These are phyloP conservation scores for Trichonephila clavata DNA, from an alignment of 1,140 invertebrate species.

Conservation along the genomic window DNA sequence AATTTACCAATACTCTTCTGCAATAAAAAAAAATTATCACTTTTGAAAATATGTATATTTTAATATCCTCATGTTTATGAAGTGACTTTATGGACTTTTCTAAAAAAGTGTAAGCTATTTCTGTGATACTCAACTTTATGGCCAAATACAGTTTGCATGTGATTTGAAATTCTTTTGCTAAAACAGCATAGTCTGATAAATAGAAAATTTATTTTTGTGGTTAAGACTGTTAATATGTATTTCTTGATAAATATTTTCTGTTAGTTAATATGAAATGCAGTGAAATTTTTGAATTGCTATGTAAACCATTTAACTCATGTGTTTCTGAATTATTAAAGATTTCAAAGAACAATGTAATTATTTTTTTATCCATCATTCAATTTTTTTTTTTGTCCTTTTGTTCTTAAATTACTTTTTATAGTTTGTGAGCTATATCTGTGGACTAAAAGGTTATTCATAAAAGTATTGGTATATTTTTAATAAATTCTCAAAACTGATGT, in stretches of 20 bases:
- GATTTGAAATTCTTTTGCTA: neutral
- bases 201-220: neutral
- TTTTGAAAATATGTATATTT: neutral
- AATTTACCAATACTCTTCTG: neutral
- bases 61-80: neutral
- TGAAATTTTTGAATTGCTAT: neutral
- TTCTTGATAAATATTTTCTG: too few species aligned
- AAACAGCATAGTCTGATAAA: neutral
- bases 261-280: neutral
- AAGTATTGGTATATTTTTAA: too few species aligned
- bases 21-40: neutral
- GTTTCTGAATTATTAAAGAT: neutral
- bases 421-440: too few species aligned
- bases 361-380: too few species aligned
- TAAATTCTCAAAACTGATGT: too few species aligned
- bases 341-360: neutral
- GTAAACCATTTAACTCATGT: neutral
- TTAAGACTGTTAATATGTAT: neutral
- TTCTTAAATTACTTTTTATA: neutral
- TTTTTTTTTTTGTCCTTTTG: neutral
- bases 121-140: conserved; percentile 32
- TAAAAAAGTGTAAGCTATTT: conserved; percentile 16
- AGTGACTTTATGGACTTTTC: neutral
- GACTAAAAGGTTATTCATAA: too few species aligned
- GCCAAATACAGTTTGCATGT: conserved; percentile 30